Evolutionary conservation across 2,888 invertebrate genomes (phyloP).

Genomic region (Conomelus anceps): DNA sequence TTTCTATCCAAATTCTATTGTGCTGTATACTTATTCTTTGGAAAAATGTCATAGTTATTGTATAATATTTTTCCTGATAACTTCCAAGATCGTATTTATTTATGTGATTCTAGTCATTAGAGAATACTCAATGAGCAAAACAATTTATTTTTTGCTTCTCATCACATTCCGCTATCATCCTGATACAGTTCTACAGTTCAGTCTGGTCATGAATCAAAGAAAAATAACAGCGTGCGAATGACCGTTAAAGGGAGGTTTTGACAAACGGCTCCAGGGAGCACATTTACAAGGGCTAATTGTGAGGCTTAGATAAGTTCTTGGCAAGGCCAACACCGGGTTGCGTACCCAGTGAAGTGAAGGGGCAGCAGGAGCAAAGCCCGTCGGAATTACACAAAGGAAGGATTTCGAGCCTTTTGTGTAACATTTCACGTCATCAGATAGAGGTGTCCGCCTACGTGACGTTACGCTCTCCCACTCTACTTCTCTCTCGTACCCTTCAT

Average conservation of each 20-base stretch:
- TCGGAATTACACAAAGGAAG: not conserved
- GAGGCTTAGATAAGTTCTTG: not conserved
- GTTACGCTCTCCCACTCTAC: not conserved
- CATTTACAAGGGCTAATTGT: not conserved
- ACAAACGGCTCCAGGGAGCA: not conserved
- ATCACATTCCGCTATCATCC: too few relatives aligned
- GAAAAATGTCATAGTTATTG: too few relatives aligned
- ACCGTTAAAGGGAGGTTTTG: not conserved
- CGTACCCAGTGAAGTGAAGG: not conserved
- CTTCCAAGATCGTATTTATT: too few relatives aligned
- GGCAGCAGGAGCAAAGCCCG: not conserved
- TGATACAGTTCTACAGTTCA: not conserved
- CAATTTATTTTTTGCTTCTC: not conserved
- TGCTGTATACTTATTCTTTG: too few relatives aligned
- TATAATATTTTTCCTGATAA: too few relatives aligned
- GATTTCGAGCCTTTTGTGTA: not conserved
- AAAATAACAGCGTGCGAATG: not conserved
- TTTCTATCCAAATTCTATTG: too few relatives aligned
- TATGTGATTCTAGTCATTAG: too few relatives aligned
- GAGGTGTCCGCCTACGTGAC: not conserved
- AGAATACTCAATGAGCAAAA: not conserved
- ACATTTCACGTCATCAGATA: not conserved
- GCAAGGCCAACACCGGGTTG: not conserved
- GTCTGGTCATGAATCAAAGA: not conserved
- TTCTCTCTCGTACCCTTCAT: not conserved